Base-by-base conservation (phyloP, 2,797 vertebrate genomes). In the Rhinogobio ventralis region DNA sequence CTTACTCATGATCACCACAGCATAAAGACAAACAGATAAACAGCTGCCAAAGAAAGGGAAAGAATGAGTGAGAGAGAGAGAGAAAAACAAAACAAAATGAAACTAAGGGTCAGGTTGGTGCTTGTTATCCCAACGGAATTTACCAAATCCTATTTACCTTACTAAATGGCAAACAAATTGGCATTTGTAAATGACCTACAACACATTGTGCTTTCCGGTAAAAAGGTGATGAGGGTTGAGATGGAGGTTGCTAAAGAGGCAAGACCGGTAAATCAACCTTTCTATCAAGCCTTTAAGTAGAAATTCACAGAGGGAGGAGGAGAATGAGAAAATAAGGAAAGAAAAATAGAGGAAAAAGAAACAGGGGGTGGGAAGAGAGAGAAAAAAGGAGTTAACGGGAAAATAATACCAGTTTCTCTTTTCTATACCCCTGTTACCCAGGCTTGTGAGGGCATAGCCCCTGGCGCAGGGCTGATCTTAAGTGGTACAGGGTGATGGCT, bases 1-100 rank as follows among this genome's bases (percentile, higher is more conserved):
- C 90, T 90, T 76, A 84, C 90, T 92, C 82, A 91, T 92, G 91
- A 91, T 93, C 89, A 92, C 90, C 91, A 91, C 91, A 91, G 91
- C 88, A 93, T 93, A 89, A 91, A 93, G 92, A 94, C 93, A 94
- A 86, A 93, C 82, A 90, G 82, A 87, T 83, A 77, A 85, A 87
- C 74, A 87, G 53, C 80, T 53, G 53, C 85, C 81, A 84, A 76
- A 82, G 49, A 74, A 80, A 83, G 25, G 42, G 66, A 42, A 68
- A 74, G 78, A 78, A 79, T 28, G 74, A 33, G 69, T 10, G 60
- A n/a, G 79, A 19, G 46, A 57, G 39, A 33, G 39, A 33, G 49
- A 69, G n/a, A 46, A 17, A 73, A 25, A 86, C 20, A 84, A 77
- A 82, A 57, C 71, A 9, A 72, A 81, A 85, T 81, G 46, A 86